Evolutionary conservation across 92 coral and sea anemone species (phyloP).

Genomic region (Actinernus sp.): DNA sequence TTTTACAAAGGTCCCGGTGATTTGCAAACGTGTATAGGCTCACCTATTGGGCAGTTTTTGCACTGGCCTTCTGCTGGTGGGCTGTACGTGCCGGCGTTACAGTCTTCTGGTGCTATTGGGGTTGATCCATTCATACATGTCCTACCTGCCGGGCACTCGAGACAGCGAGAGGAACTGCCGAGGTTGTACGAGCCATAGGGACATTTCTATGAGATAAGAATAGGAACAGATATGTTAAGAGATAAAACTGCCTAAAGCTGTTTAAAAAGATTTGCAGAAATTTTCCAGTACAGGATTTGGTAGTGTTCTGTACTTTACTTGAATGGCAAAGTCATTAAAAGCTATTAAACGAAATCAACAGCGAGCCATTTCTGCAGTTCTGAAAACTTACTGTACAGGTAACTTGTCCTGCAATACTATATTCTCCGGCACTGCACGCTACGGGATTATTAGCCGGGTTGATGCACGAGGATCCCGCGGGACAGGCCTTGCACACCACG

Average conservation of each 20-base stretch:
- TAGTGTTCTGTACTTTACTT: no score
- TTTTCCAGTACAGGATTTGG: no score
- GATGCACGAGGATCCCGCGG: slow-evolving; percentile 90
- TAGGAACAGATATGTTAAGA: no score
- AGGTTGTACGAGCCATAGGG: slow-evolving; percentile 90
- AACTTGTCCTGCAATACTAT: slow-evolving; percentile 92
- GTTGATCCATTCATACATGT: slow-evolving; percentile 82
- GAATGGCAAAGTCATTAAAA: no score
- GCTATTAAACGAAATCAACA: no score
- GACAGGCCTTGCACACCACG: slow-evolving; percentile 82
- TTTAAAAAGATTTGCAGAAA: no score
- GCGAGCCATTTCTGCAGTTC: no score
- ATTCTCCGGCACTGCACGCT: slow-evolving; percentile 82
- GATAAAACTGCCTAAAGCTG: no score
- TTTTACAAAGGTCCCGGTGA: no score
- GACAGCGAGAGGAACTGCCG: slow-evolving; percentile 82
- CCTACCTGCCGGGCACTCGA: slow-evolving; percentile 87
- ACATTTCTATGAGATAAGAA: slow-evolving; percentile 75
- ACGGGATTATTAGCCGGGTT: slow-evolving; percentile 74
- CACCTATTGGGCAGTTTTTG: slow-evolving; percentile 82
- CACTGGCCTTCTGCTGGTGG: slow-evolving; percentile 91
- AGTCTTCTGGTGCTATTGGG: slow-evolving; percentile 76
- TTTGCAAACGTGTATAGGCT: not conserved
- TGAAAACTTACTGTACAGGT: slow-evolving; percentile 75
- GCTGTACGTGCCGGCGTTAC: slow-evolving; percentile 89